These are phyloP conservation scores for Doryteuthis pealeii DNA, from an alignment of 1,140 invertebrate species.

Conservation along the genomic window DNA sequence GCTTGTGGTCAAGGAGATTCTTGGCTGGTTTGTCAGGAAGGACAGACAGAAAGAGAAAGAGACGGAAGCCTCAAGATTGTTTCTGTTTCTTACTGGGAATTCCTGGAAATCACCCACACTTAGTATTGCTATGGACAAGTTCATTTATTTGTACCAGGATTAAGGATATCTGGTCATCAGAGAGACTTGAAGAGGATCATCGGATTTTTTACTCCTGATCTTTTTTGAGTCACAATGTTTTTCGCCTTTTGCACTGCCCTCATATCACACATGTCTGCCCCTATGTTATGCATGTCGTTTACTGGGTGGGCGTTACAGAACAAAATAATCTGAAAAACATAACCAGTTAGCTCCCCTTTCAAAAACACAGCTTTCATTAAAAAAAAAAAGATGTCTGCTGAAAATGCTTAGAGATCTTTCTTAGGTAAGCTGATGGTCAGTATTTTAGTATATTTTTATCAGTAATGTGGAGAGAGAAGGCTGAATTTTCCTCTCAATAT, in stretches of 20 bases:
- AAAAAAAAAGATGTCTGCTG: not conserved
- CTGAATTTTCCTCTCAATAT: not conserved
- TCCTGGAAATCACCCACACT: conserved; percentile 7
- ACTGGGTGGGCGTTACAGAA: not conserved
- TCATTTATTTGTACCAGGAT: conserved; percentile 6
- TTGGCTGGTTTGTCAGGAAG: conserved; percentile 10
- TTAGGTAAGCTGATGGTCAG: conserved; percentile 4
- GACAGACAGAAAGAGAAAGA: conserved; percentile 8
- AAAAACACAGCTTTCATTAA: not conserved
- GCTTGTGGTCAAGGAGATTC: conserved; percentile 10
- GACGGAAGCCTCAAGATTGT: conserved; percentile 2
- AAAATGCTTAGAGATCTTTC: conserved; percentile 5
- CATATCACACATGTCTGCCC: not conserved
- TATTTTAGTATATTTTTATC: not conserved
- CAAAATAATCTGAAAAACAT: conserved; percentile 4
- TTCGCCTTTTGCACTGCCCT: not conserved
- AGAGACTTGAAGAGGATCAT: not conserved
- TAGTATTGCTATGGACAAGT: not conserved
- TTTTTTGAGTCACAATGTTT: not conserved
- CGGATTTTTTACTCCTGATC: not conserved
- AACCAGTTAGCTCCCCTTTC: not conserved
- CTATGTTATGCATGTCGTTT: conserved; percentile 2
- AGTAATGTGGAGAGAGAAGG: not conserved
- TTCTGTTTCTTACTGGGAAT: conserved; percentile 3
- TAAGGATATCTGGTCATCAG: not conserved